These are phyloP conservation scores for Sebastiscus albofasciatus DNA, from an alignment of 2,797 vertebrate genomes.

Conservation along the genomic window DNA sequence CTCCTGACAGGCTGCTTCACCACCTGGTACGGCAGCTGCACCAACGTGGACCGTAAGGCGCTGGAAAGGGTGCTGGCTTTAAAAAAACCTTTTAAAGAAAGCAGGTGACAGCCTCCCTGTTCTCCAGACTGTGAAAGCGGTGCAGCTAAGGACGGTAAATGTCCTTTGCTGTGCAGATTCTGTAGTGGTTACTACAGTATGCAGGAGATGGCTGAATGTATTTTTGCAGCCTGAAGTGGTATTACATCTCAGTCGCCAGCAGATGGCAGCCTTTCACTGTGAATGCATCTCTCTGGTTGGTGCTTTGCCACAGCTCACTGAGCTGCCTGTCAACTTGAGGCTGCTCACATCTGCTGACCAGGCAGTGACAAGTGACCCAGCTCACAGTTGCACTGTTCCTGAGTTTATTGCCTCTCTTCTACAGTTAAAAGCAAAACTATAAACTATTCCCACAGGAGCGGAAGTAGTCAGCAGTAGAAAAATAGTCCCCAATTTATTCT, in stretches of 20 bases:
- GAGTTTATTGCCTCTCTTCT: background rate
- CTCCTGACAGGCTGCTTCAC: no score
- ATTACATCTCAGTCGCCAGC: slow-evolving; percentile 36
- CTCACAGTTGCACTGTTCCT: background rate
- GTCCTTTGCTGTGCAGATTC: background rate
- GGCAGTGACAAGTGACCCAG: background rate
- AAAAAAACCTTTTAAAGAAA: background rate
- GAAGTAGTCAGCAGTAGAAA: background rate
- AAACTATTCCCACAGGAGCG: background rate
- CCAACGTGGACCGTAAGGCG: no score
- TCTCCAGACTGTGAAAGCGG: background rate
- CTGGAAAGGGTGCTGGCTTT: no score
- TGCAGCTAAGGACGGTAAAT: background rate
- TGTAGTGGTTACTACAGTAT: background rate
- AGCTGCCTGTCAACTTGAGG: background rate
- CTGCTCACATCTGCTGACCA: slow-evolving; percentile 6
- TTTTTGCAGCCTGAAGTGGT: background rate
- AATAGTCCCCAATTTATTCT: background rate
- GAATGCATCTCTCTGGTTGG: background rate
- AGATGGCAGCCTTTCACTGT: slow-evolving; percentile 54
- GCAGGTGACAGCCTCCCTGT: no score
- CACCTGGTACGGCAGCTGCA: no score
- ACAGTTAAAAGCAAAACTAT: background rate
- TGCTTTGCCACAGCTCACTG: background rate
- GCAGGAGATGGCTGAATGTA: background rate